phyloP scores from a whole-genome alignment of 2,888 invertebrate genomes.

The Aleiodes testaceus region DNA sequence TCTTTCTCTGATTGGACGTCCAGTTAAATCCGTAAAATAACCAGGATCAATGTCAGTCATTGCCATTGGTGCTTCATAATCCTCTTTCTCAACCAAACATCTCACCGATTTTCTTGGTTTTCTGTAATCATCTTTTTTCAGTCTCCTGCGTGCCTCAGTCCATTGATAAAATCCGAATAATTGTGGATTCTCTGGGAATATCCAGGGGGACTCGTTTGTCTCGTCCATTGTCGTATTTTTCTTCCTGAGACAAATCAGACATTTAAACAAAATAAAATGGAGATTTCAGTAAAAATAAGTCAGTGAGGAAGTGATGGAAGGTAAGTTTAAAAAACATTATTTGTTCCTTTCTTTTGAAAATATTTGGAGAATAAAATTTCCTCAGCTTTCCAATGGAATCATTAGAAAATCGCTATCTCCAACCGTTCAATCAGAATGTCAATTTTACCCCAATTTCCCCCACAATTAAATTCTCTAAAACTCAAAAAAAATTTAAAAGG shows the following conservation, averaged over 20 bases:
- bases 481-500: too few species aligned
- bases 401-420: too few species aligned
- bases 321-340: neutral
- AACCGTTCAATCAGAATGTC: too few species aligned
- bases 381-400: too few species aligned
- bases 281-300: too few species aligned
- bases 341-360: neutral
- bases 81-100: neutral
- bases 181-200: slow-evolving; percentile 25
- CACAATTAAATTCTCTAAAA: too few species aligned
- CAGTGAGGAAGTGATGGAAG: neutral
- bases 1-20: slow-evolving; percentile 75
- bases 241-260: neutral
- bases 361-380: neutral
- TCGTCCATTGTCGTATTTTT: neutral
- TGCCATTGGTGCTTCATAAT: slow-evolving; percentile 71
- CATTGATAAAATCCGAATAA: slow-evolving; percentile 37
- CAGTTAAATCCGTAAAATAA: slow-evolving; percentile 79
- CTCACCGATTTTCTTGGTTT: neutral
- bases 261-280: neutral
- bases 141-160: slow-evolving; percentile 17
- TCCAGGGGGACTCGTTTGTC: slow-evolving; percentile 7
- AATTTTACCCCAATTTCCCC: too few species aligned
- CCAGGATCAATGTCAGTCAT: slow-evolving; percentile 80
- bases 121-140: neutral